Evolutionary conservation across 2,888 invertebrate species (phyloP), one percentile per base, ranked within the genome.

Genomic region (Limnephilus auricula): DNA sequence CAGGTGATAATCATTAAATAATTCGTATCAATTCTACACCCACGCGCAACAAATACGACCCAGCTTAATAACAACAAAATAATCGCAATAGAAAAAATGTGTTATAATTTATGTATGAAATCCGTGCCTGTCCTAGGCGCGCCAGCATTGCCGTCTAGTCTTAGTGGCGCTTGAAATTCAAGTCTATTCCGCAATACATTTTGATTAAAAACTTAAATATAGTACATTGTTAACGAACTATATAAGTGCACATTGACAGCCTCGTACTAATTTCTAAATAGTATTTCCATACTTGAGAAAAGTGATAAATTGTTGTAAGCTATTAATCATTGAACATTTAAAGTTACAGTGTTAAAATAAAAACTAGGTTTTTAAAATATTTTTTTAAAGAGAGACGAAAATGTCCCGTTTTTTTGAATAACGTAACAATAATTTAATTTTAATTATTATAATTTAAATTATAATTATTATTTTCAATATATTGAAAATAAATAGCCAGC

Each of bases 141-240:
- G 82, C 82, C 82, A 3, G 6, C 25, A 25, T 25, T 25, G 34
- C 65, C 34, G 82, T 82, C 82, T 82, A 82, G 82, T 82, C 82
- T 82, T 34, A 12, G 12, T 85, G 85, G 85, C 85, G 85, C 85
- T 85, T 2, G 25, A 85, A 45, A 40, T 13, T 45, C 12, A 65
- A 9, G 6, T 65, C 65, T n/a, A 40, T 85, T 85, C 40, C 85
- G 40, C 85, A 85, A 85, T 40, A 15, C 30, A 45, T 45, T 85
- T 85, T 85, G 45, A 85, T 85, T 40, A 85, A 37, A 85, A 85
- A 84, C 65, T 65, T 25, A 40, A 85, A 40, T 40, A 85, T 40
- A 30, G 25, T 30, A 40, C 85, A 40, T 34, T 85, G 85, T 85
- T 85, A 40, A 34, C 34, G 40, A 37, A 85, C 45, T 85, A 30